Base-by-base conservation (phyloP, 2,113 vertebrate species). In the Aldabrachelys gigantea region DNA sequence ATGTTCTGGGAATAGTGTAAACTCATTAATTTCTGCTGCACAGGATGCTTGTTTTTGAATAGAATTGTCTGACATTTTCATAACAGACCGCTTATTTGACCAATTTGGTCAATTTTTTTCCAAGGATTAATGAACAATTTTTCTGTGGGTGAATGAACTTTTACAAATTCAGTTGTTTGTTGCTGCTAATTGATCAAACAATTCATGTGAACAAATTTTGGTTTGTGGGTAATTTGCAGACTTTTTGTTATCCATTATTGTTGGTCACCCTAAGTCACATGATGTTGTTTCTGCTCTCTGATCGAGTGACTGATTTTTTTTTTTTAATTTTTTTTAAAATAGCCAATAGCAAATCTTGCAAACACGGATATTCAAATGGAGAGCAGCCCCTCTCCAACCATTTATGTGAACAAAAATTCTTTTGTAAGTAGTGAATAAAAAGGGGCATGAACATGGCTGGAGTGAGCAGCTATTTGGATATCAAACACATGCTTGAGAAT, bases 271-370 rank as follows among this genome's bases (percentile, higher is more conserved):
- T 38, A 19, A 69, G 35, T n/a, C 35, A 27, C 24, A 78, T 47
- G 75, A 25, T 44, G 16, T 78, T 78, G 75, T 95, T 89, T 53
- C 38, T 85, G 91, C 80, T 84, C 54, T 89, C 91, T 82, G 95
- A 96, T 89, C 87, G 69, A 52, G 56, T 0, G 17, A 88, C 82
- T 65, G 89, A 92, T 88, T 96, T 92, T 85, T 91, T 85, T 91
- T 85, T 90, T 80, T 53, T 84, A 87, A 56, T 12, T 49, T 85
- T 95, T 87, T 85, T 90, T 82, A 85, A 69, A 93, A 82, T 44
- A 13, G 6, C 57, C 65, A 57, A 19, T 92, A 91, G 54, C 76
- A 79, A 81, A 78, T 44, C 75, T 47, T 27, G 75, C 24, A 78
- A 78, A 78, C 11, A 47, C 8, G 2, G 24, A 50, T 92, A 17